Evolutionary conservation across 2,888 invertebrate genomes (phyloP).

Genomic region (Ormyrus thymus): DNA sequence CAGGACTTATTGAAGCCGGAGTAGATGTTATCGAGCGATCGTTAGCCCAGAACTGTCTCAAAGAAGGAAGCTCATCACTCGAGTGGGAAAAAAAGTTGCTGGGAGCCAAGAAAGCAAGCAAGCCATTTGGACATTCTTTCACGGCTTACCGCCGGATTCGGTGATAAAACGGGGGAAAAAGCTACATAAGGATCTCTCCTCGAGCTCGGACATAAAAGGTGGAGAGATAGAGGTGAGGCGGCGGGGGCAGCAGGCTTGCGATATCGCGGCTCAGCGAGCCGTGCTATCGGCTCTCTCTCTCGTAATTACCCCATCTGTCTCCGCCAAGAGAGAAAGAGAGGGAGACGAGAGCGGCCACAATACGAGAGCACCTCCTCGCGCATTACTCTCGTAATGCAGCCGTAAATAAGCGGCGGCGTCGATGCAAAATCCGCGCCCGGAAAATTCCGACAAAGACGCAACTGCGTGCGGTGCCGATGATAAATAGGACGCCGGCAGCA

Average conservation of each 20-base stretch:
- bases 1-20: too few species aligned
- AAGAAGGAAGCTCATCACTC: not conserved
- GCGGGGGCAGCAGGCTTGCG: not conserved
- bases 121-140: slow-evolving; percentile 3
- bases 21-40: not conserved
- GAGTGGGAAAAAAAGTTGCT: too few species aligned
- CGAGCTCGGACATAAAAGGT: not conserved
- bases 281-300: slow-evolving; percentile 63
- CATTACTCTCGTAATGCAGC: too few species aligned
- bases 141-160: not conserved
- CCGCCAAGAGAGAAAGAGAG: not conserved
- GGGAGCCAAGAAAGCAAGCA: too few species aligned
- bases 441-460: not conserved
- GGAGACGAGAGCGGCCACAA: not conserved
- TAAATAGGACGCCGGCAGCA: slow-evolving; percentile 60
- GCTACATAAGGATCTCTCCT: not conserved
- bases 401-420: too few species aligned
- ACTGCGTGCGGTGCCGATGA: slow-evolving; percentile 29
- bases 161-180: slow-evolving; percentile 5
- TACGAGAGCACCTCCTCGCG: too few species aligned
- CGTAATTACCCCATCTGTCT: slow-evolving; percentile 65
- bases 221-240: not conserved
- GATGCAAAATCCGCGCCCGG: too few species aligned
- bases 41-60: not conserved
- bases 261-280: slow-evolving; percentile 55